Percentiles rank a stretch among this genome's conserved stretches.
phyloP scores from a whole-genome alignment of 2,113 vertebrate genomes.

The Crotalus horridus region DNA sequence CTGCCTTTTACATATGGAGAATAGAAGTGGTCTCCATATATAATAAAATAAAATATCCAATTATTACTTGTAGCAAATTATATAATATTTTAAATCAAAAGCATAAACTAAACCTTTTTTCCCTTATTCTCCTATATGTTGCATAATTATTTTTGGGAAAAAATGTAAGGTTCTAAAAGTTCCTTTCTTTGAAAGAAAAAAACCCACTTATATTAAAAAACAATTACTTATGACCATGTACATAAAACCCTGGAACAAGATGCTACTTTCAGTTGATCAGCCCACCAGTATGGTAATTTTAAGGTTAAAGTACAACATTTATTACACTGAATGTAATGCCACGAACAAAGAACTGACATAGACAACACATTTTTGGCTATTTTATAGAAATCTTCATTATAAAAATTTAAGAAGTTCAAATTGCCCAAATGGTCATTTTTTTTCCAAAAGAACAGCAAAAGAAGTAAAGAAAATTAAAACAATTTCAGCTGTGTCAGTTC shows the following conservation, averaged over 20 bases:
- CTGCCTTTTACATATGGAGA: not conserved
- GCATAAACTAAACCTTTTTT: not conserved
- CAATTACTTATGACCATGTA: not conserved
- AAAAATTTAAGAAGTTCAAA: too few species aligned
- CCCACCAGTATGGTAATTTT: conserved; percentile 18
- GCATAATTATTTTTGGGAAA: not conserved
- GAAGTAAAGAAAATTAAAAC: too few species aligned
- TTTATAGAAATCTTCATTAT: not conserved
- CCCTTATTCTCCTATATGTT: not conserved
- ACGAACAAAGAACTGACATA: not conserved
- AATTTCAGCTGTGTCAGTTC: too few species aligned
- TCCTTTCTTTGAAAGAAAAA: not conserved
- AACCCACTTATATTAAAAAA: not conserved
- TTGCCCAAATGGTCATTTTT: too few species aligned
- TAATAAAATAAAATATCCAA: not conserved
- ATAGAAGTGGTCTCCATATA: not conserved
- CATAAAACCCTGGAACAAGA: not conserved
- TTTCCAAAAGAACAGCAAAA: too few species aligned
- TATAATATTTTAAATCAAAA: not conserved
- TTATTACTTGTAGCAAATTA: not conserved
- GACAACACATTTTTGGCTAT: not conserved
- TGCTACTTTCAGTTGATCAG: not conserved
- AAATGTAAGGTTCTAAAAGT: not conserved
- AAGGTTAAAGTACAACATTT: not conserved
- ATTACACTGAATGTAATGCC: not conserved